Evolutionary conservation across 2,797 vertebrate species (phyloP), one percentile per base, ranked within the genome.

Genomic region (Botia kubotai): DNA sequence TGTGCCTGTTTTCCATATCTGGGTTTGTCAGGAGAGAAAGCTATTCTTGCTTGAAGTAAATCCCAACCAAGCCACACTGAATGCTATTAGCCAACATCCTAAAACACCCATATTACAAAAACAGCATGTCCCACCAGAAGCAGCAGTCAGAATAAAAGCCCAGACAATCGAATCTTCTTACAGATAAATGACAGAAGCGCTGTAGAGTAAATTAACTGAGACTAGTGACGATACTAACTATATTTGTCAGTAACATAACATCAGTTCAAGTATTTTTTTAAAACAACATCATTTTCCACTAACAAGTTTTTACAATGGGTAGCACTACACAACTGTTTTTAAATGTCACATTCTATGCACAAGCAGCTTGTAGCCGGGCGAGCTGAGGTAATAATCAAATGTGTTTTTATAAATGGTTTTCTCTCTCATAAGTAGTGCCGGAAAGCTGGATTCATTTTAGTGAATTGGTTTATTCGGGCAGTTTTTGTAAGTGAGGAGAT

Each of bases 41-140:
- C 76, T 62, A 16, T 19, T 39, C 67, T 70, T 36, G 52, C 65
- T 69, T 46, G 53, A 78, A 19, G 75, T 69, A 69, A 77, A 48
- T 69, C 75, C 66, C 33, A 58, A 46, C 33, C 63, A 58, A 77
- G 60, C 76, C 67, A 14, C 12, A 48, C 46, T 70, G 36, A 70
- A 78, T 78, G 58, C 57, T 21, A 57, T 57, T 55, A 68, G 60
- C 53, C 6, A 10, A 57, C 58, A 8, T 7, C 19, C 48, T 67
- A 67, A 66, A 69, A 69, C 52, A 46, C 17, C 4, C 16, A 46
- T 46, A 58, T 69, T 60, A 2, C 16, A 11, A 48, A 78, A 70
- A 69, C 39, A 60, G 48, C 53, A 48, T 70, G 46, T 43, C 65
- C 52, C 33, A 8, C 29, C 33, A 68, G 29, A 57, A 68, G 57